phyloP scores from a whole-genome alignment of 2,797 vertebrate genomes.

The Zonotrichia albicollis region DNA sequence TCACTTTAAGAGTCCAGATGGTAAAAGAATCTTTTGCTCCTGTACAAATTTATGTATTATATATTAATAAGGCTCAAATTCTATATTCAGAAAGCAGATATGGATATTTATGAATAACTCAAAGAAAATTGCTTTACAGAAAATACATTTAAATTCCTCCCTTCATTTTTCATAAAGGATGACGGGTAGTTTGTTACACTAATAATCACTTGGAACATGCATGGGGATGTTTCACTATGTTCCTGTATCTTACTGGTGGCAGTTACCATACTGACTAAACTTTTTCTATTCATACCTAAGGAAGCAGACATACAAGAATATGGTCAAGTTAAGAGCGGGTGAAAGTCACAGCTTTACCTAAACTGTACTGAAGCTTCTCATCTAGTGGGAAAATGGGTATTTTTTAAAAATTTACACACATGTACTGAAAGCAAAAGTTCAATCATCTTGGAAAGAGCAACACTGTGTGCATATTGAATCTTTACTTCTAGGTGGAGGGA shows the following conservation, averaged over 20 bases:
- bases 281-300: not conserved
- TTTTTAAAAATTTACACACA: not conserved
- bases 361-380: not conserved
- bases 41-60: not conserved
- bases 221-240: not conserved
- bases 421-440: not conserved
- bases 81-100: not conserved
- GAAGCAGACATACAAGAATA: not conserved
- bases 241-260: not conserved
- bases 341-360: not conserved
- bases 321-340: not conserved
- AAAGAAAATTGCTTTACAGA: not conserved
- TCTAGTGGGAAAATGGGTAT: not conserved
- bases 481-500: not conserved
- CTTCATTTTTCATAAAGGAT: not conserved
- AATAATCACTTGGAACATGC: not conserved
- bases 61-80: constrained; percentile 21
- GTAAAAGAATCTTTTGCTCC: not conserved
- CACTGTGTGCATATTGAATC: not conserved
- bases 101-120: not conserved
- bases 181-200: not conserved
- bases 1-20: not conserved
- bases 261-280: not conserved
- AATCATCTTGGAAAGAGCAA: not conserved
- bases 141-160: not conserved